A percentile compares a stretch with the other conserved stretches of the same genome.
phyloP scores from a whole-genome alignment of 35 echinoderm and acorn worm species.

The Heliocidaris erythrogramma region DNA sequence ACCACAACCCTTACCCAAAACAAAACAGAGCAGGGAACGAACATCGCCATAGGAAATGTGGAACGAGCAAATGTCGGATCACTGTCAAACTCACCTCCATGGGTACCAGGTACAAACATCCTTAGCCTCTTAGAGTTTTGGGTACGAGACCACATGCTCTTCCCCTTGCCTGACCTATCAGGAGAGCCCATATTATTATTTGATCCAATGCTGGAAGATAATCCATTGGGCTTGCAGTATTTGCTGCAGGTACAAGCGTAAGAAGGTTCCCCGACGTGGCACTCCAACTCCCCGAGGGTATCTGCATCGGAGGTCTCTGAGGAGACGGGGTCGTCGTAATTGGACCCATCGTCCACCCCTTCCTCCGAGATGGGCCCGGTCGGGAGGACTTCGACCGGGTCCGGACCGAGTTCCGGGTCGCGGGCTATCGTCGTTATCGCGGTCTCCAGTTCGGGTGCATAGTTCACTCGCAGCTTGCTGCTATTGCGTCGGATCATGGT shows the following conservation, averaged over 20 bases:
- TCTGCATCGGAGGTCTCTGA: slow-evolving; percentile 39
- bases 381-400: background rate
- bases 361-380: background rate
- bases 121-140: slow-evolving; percentile 78
- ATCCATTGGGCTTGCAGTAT: slow-evolving; percentile 75
- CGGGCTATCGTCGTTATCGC: background rate
- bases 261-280: slow-evolving; percentile 42
- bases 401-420: slow-evolving; percentile 22
- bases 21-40: no score
- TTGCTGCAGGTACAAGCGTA: slow-evolving; percentile 82
- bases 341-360: background rate
- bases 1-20: no score
- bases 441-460: slow-evolving; percentile 37
- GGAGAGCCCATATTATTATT: slow-evolving; percentile 60
- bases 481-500: slow-evolving; percentile 51
- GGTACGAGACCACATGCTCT: slow-evolving; percentile 88
- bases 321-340: slow-evolving; percentile 41
- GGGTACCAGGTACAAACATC: slow-evolving; percentile 77
- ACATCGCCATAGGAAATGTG: no score
- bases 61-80: no score
- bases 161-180: slow-evolving; percentile 64
- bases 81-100: slow-evolving; percentile 74
- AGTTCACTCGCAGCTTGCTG: slow-evolving; percentile 43
- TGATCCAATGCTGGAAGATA: background rate
- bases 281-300: slow-evolving; percentile 52